Evolutionary conservation across 2,888 invertebrate genomes (phyloP), one percentile per base, ranked within the genome.

Genomic region (Tetrapedia diversipes): DNA sequence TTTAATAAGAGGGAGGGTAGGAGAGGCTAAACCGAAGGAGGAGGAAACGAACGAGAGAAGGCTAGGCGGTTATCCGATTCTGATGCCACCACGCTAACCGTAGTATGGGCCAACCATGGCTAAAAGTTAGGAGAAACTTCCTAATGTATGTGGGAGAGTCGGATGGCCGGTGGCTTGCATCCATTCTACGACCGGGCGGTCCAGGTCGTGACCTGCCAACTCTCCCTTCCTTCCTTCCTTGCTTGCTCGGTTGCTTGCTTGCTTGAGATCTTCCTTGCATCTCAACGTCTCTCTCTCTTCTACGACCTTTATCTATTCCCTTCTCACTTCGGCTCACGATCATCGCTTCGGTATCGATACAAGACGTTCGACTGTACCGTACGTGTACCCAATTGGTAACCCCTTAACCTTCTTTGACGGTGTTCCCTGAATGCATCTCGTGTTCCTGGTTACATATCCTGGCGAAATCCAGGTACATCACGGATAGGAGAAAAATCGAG

Each of bases 121-220:
- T 82, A 83, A 89, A 88, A 89, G 90, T 89, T 88, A 66, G 81
- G 78, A 77, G 82, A 86, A 89, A 90, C 86, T 90, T 89, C 82
- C 85, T 88, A 89, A 90, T 90, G 89, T 88, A 90, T 87, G 88
- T 89, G 89, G 82, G 88, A 84, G 87, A 87, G 82, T 80, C 85
- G 80, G 83, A 86, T 67, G 87, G 82, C 80, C 86, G 83, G 81
- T 82, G 82, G 86, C 86, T 87, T 73, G 88, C 86, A 86, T 86
- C 86, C 86, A 82, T 80, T 83, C 83, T 82, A 86, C 83, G 86
- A 87, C 86, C 85, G 85, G 83, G 82, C 81, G 82, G 85, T 86
- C 77, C 84, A 82, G 89, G 86, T 89, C 89, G 85, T 89, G 89
- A 88, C 88, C 87, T 80, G 86, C 81, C 80, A 66, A 77, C 85